Base-by-base conservation (phyloP, 2,113 vertebrate species). In the Psilopsiagon aurifrons region DNA sequence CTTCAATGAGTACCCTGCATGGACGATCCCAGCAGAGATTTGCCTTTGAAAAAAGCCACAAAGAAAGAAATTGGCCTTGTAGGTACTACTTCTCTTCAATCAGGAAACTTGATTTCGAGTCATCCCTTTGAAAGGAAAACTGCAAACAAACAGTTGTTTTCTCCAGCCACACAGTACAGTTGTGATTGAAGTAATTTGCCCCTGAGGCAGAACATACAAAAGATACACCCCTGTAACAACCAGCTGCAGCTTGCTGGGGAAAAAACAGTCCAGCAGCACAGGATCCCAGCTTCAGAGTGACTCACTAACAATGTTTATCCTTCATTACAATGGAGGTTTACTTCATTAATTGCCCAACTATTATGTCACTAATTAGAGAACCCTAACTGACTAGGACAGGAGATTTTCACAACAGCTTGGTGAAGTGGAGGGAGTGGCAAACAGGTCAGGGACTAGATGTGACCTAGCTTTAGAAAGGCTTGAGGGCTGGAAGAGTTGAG, bases 191-290 rank as follows among this genome's bases (percentile, higher is more conserved):
- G 85, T 75, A 46, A 68, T 94, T 83, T 88, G 19, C 66, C 92
- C 74, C 13, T 1, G 1, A 90, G 94, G 92, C 92, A 95, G 44
- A 96, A 86, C 55, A 27, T 47, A 85, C 35, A 51, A 91, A 94
- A 94, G 83, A 92, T 83, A 90, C 86, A 92, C 67, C 82, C 93
- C 64, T 66, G 46, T 69, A 86, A 83, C 22, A 82, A 94, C 94
- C 87, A 95, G 95, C 91, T 92, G 75, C 67, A 79, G 92, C 95
- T 96, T 97, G 96, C 90, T 73, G 52, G 25, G n/a, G n/a, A 51
- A 69, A 93, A 92, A 92, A 37, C 80, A 82, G 46, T 89, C 35
- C 52, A 67, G 51, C 35, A 85, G 51, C 0, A 0, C 47, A 88
- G 83, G 62, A 86, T 94, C 64, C 54, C 39, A 74, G 64, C 54